phyloP scores from a whole-genome alignment of 2,797 vertebrate genomes.

The Mico argentatus region DNA sequence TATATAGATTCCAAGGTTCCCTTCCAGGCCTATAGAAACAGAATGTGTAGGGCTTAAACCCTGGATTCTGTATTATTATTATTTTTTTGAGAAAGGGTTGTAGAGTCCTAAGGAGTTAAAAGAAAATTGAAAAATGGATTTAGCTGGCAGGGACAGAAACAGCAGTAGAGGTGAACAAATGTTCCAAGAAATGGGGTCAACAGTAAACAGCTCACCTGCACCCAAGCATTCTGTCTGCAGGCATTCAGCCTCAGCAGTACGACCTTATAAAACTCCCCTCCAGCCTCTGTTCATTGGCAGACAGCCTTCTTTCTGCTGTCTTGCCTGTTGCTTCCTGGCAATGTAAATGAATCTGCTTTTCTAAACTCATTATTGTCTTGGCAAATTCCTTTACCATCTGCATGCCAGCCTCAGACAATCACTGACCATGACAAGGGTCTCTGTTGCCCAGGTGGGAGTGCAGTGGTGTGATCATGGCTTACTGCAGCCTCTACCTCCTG shows the following conservation, averaged over 20 bases:
- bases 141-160: not conserved
- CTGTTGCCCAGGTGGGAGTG: not conserved
- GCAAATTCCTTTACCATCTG: not conserved
- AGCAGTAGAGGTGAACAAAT: not conserved
- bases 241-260: not conserved
- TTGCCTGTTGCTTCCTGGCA: not conserved
- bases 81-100: not conserved
- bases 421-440: not conserved
- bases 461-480: not conserved
- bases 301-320: not conserved
- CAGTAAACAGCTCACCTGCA: not conserved
- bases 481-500: not conserved
- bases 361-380: not conserved
- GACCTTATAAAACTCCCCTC: not conserved
- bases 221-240: not conserved
- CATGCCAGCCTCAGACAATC: not conserved
- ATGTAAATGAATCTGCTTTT: not conserved
- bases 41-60: not conserved
- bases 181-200: not conserved
- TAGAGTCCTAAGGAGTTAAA: not conserved
- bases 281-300: not conserved
- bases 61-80: not conserved
- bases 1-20: not conserved
- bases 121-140: not conserved
- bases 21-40: not conserved